phyloP scores from a whole-genome alignment of 2,888 invertebrate genomes.

The Synergus umbraculus region DNA sequence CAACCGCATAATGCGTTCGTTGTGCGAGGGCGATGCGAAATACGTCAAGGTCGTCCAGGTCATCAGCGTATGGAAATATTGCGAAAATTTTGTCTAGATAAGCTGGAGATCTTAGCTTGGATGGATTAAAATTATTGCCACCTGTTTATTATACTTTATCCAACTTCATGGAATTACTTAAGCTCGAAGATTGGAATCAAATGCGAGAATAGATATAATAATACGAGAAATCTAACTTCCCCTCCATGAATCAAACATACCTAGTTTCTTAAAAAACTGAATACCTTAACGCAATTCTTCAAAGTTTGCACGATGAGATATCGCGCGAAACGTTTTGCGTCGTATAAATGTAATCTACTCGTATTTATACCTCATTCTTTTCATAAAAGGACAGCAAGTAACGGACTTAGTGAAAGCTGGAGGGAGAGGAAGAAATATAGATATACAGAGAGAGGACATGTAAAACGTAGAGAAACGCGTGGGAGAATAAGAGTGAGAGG shows the following conservation, averaged over 20 bases:
- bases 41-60: slow-evolving; percentile 25
- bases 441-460: slow-evolving; percentile 48
- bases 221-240: no score
- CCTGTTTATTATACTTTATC: no score
- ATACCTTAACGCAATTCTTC: background rate
- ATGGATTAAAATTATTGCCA: no score
- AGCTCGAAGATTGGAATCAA: no score
- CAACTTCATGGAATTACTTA: no score
- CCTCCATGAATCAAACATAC: background rate
- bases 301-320: slow-evolving; percentile 24
- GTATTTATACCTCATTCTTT: slow-evolving; percentile 41
- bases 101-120: no score
- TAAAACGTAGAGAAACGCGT: slow-evolving; percentile 51
- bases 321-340: slow-evolving; percentile 13
- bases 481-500: slow-evolving; percentile 50
- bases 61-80: slow-evolving; percentile 17
- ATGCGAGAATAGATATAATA: background rate
- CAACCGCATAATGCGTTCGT: slow-evolving; percentile 60
- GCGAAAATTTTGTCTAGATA: background rate
- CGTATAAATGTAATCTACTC: slow-evolving; percentile 33
- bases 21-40: slow-evolving; percentile 47
- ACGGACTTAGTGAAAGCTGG: slow-evolving; percentile 52
- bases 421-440: slow-evolving; percentile 44
- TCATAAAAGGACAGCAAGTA: slow-evolving; percentile 40
- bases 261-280: background rate